Base-by-base conservation (phyloP, 2,888 invertebrate species). In the Loripinus fragilis region DNA sequence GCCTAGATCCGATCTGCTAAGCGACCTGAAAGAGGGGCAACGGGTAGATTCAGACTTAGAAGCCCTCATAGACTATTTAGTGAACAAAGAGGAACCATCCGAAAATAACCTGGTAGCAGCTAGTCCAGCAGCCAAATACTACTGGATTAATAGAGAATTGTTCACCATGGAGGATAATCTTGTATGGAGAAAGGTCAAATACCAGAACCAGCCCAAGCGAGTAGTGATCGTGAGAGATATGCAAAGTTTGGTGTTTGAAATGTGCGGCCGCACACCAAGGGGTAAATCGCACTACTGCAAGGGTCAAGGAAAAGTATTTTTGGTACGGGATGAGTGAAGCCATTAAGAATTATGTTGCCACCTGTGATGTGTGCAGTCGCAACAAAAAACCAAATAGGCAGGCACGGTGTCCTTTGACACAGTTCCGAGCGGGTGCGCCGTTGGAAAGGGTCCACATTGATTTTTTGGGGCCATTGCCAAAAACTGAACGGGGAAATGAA, bases 181-280 rank as follows among this genome's bases (percentile, higher is more conserved):
- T 2, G 2, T 33, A 3, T 23, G 33, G 42, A 1, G n/a, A 1
- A 25, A 25, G 12, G 10, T 23, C 5, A 30, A 25, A 20, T 15
- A 42, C 20, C 2, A 25, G 10, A 1, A 20, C 23, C 25, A 28
- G 3, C 12, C 2, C 10, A 28, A 48, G n/a, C n/a, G n/a, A n/a
- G n/a, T n/a, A n/a, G n/a, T n/a, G n/a, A n/a, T n/a, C n/a, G n/a
- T n/a, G n/a, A n/a, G n/a, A n/a, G n/a, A n/a, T n/a, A n/a, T n/a
- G n/a, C n/a, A n/a, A n/a, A n/a, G n/a, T n/a, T n/a, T n/a, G n/a
- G n/a, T n/a, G n/a, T n/a, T n/a, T n/a, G n/a, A n/a, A n/a, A n/a
- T n/a, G n/a, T n/a, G n/a, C n/a, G n/a, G 52, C 73, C 17, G 77
- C 68, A 7, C 77, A 77, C 48, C 77, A 73, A 69, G 77, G 73